Percentiles rank a stretch among this genome's conserved stretches.
Conservation (phyloP, 2,113 vertebrate species). For the Tragelaphus imberbis region DNA sequence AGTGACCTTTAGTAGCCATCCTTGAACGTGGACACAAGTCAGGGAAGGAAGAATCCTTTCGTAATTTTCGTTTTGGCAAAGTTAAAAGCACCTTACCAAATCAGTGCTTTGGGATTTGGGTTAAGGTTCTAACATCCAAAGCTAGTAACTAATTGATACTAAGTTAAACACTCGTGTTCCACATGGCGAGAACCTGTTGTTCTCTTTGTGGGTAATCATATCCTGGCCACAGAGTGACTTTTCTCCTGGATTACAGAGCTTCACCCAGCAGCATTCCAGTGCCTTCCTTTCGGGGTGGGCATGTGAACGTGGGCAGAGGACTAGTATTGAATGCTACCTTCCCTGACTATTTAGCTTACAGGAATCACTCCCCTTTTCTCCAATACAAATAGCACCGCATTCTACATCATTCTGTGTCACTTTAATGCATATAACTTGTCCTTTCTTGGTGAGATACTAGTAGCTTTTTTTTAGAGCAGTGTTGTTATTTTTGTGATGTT, state of each 20-base stretch:
- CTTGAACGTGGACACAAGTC: background rate
- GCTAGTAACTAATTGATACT: background rate
- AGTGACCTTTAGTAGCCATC: background rate
- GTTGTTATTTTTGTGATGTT: background rate
- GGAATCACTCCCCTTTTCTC: background rate
- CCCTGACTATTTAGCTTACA: background rate
- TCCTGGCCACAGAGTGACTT: background rate
- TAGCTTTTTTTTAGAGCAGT: background rate
- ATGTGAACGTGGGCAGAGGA: background rate
- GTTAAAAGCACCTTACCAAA: background rate
- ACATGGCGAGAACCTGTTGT: background rate
- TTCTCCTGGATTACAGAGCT: background rate
- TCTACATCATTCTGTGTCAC: background rate
- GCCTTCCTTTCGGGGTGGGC: background rate
- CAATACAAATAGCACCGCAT: accelerated
- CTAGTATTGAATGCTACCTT: background rate
- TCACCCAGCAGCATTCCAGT: background rate
- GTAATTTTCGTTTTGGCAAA: background rate
- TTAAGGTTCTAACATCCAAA: background rate
- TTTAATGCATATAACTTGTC: background rate
- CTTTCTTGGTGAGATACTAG: background rate
- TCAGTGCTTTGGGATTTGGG: background rate
- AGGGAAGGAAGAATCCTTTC: background rate
- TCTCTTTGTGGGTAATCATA: background rate
- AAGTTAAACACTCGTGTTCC: background rate